Evolutionary conservation across 2,797 vertebrate genomes (phyloP).

Genomic region (Selene dorsalis): DNA sequence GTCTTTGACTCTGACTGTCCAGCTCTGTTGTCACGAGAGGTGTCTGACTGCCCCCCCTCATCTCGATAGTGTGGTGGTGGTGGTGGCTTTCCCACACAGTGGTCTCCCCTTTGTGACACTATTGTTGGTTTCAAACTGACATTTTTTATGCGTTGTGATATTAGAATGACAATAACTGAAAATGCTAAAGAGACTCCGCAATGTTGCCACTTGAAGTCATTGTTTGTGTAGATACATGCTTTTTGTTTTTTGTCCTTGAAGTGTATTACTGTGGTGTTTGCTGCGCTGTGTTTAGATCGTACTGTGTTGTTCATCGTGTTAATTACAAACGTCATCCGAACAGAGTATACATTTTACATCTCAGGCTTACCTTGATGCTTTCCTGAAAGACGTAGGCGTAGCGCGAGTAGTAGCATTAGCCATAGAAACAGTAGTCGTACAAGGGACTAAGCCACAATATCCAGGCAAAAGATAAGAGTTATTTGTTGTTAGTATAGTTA

Average conservation of each 20-base stretch:
- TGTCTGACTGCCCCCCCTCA: slow-evolving; percentile 32
- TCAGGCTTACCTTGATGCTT: slow-evolving; percentile 14
- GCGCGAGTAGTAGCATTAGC: too few species aligned
- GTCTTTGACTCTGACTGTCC: slow-evolving; percentile 49
- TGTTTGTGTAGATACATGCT: background rate
- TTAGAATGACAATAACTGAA: background rate
- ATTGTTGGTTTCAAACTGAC: background rate
- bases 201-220: background rate
- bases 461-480: background rate
- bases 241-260: background rate
- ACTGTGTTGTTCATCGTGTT: too few species aligned
- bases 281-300: too few species aligned
- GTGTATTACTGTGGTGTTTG: background rate
- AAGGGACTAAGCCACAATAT: background rate
- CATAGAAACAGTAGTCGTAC: background rate
- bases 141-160: background rate
- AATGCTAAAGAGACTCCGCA: background rate
- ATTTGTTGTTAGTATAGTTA: slow-evolving; percentile 9
- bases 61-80: slow-evolving; percentile 50
- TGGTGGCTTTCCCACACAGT: slow-evolving; percentile 35
- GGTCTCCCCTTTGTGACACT: slow-evolving; percentile 25
- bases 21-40: slow-evolving; percentile 47
- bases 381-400: background rate
- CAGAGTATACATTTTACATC: background rate
- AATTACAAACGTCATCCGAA: background rate